These are phyloP conservation scores for Brenthis ino DNA, from an alignment of 2,888 invertebrate species.

Conservation along the genomic window DNA sequence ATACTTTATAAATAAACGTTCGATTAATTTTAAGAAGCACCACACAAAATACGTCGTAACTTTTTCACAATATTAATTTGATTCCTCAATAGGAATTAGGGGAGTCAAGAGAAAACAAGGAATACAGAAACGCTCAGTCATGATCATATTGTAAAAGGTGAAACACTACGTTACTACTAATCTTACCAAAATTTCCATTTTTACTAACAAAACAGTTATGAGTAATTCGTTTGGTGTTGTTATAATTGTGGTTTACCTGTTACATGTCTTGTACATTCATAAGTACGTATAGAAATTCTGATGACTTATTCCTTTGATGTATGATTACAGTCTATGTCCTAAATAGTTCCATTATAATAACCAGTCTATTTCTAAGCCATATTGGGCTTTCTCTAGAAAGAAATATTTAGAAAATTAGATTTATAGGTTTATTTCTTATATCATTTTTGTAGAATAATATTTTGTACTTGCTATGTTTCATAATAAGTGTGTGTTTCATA, in stretches of 20 bases:
- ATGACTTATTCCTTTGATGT: slow-evolving; percentile 1
- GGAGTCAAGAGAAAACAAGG: no score
- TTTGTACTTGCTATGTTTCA: no score
- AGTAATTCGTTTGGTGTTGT: background rate
- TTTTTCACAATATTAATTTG: no score
- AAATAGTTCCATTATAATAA: background rate
- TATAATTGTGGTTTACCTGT: slow-evolving; percentile 18
- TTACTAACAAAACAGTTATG: background rate
- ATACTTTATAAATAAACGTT: no score
- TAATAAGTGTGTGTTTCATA: no score
- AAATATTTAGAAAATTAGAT: background rate
- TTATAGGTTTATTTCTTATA: background rate
- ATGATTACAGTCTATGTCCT: background rate
- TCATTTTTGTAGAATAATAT: no score
- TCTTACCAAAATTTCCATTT: background rate
- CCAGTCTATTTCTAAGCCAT: background rate
- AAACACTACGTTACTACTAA: background rate
- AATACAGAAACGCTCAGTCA: background rate
- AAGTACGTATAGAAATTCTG: background rate
- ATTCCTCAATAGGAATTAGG: no score
- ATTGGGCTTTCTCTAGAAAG: background rate
- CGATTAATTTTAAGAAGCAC: no score
- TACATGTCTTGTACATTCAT: background rate
- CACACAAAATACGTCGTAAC: no score
- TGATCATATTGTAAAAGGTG: background rate